phyloP scores from a whole-genome alignment of 2,797 vertebrate species.

The Ptychadena robeensis region DNA sequence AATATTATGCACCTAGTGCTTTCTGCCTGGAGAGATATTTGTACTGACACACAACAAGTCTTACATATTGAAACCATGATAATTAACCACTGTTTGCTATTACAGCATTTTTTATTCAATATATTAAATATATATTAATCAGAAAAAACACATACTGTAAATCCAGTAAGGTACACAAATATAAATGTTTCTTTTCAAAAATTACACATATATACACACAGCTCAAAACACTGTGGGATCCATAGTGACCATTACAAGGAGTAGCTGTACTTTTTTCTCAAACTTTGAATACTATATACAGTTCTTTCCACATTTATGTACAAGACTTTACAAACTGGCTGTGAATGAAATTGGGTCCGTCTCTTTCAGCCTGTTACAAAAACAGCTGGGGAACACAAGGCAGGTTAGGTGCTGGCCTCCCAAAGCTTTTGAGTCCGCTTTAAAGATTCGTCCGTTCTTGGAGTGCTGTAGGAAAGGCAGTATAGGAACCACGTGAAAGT shows the following conservation, averaged over 20 bases:
- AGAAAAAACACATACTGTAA: slow-evolving; percentile 76
- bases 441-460: slow-evolving; percentile 27
- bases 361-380: background rate
- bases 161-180: slow-evolving; percentile 77
- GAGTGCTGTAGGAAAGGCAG: slow-evolving; percentile 39
- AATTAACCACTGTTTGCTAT: slow-evolving; percentile 34
- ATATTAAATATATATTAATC: slow-evolving; percentile 71
- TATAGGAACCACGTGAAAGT: slow-evolving; percentile 37
- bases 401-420: background rate
- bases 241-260: slow-evolving; percentile 51
- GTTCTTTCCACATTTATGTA: slow-evolving; percentile 65
- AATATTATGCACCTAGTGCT: no score
- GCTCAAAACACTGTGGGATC: slow-evolving; percentile 55
- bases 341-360: slow-evolving; percentile 25
- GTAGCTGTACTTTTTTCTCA: slow-evolving; percentile 29
- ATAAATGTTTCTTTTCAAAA: slow-evolving; percentile 72
- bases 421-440: slow-evolving; percentile 8
- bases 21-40: no score
- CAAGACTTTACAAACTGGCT: slow-evolving; percentile 65
- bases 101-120: slow-evolving; percentile 71
- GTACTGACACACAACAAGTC: no score
- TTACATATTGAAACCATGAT: background rate
- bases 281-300: slow-evolving; percentile 14
- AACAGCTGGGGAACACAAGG: slow-evolving; percentile 1
- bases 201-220: slow-evolving; percentile 75